These are phyloP conservation scores for Lamprotornis superbus DNA, from an alignment of 2,113 vertebrate genomes.

Conservation along the genomic window DNA sequence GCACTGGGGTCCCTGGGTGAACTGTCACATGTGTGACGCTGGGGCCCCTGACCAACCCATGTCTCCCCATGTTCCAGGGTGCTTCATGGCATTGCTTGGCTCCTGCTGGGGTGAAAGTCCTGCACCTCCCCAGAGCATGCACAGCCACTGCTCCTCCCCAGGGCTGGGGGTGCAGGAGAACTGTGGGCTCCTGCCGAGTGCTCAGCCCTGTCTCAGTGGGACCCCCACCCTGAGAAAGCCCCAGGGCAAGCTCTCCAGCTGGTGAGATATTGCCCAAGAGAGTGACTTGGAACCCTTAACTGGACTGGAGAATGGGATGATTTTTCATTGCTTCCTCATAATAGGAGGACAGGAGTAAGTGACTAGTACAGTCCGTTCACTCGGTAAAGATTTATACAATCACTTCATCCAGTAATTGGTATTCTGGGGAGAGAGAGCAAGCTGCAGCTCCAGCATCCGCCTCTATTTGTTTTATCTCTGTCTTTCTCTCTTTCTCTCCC, in stretches of 20 bases:
- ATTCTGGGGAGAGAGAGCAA: conserved; percentile 63
- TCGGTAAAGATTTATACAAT: conserved; percentile 54
- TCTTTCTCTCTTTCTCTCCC: conserved; percentile 61
- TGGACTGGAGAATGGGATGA: not conserved
- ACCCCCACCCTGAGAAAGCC: not conserved
- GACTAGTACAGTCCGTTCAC: conserved; percentile 54
- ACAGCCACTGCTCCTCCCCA: not conserved
- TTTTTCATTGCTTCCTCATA: conserved; percentile 36
- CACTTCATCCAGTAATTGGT: conserved; percentile 68
- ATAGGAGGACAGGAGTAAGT: conserved; percentile 56
- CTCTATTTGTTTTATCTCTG: conserved; percentile 74
- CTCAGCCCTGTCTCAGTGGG: not conserved
- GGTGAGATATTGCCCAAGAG: not conserved
- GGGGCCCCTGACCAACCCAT: accelerated
- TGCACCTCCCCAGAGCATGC: accelerated
- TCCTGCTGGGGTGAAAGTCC: not conserved
- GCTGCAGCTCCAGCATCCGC: conserved; percentile 58
- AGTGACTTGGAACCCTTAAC: not conserved
- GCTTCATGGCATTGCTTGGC: not conserved
- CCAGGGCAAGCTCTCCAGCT: accelerated
- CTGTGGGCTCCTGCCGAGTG: accelerated
- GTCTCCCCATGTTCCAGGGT: not conserved
- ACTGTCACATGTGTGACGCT: accelerated
- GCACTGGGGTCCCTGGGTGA: accelerated
- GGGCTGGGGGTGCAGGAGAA: not conserved